Conservation (phyloP, 2,888 invertebrate genomes). For the Philereme transversata region DNA sequence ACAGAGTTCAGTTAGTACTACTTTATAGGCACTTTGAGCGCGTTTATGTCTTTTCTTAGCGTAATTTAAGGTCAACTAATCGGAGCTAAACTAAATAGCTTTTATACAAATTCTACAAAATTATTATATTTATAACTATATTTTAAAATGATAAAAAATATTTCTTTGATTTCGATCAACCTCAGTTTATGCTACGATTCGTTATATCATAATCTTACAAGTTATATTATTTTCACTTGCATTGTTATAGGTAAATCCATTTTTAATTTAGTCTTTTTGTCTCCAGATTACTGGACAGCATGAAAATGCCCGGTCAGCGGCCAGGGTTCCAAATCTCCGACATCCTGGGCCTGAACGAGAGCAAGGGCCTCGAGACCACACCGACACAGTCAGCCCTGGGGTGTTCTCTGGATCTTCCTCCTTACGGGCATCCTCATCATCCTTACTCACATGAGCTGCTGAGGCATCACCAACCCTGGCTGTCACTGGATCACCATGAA, state of each 20-base stretch:
- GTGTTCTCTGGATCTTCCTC: conserved; percentile 66
- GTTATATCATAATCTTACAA: neutral
- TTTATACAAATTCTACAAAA: too few species aligned
- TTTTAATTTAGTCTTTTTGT: conserved; percentile 32
- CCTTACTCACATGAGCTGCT: conserved; percentile 72
- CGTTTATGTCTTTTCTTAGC: conserved; percentile 47
- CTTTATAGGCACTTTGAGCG: conserved; percentile 20
- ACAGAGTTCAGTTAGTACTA: neutral
- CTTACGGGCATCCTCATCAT: conserved; percentile 69
- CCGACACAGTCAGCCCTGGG: conserved; percentile 57
- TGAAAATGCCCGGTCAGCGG: conserved; percentile 91
- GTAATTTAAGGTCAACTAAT: neutral
- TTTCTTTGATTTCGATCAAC: too few species aligned
- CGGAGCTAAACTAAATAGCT: too few species aligned
- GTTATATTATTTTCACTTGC: neutral
- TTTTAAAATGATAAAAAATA: too few species aligned
- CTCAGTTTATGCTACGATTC: too few species aligned
- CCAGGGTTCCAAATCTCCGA: conserved; percentile 97
- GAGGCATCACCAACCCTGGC: conserved; percentile 77
- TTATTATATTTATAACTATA: too few species aligned
- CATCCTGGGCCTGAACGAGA: conserved; percentile 94
- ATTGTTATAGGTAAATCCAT: conserved; percentile 19
- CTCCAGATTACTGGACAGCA: conserved; percentile 90
- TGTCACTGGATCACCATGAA: conserved; percentile 74
- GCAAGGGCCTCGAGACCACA: conserved; percentile 71